These are phyloP conservation scores for Tragelaphus scriptus DNA, from an alignment of 2,113 vertebrate genomes.

Conservation along the genomic window DNA sequence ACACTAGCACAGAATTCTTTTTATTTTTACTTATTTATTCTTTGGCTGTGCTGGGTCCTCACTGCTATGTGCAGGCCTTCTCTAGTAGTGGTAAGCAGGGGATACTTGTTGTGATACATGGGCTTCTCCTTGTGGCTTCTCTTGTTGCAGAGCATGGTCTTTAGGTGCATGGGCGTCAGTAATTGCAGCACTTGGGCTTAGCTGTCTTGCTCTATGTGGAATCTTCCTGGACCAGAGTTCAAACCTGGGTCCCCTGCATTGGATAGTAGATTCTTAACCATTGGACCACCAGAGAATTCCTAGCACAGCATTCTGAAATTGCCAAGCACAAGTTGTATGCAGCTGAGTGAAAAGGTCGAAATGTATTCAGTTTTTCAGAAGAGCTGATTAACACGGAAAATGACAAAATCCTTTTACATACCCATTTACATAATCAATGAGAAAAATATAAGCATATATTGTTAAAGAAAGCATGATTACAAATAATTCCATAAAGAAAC, in stretches of 20 bases:
- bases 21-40: not conserved
- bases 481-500: not conserved
- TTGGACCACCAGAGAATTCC: not conserved
- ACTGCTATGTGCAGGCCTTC: not conserved
- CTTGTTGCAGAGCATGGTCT: not conserved
- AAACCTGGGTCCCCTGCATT: not conserved
- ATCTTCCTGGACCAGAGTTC: not conserved
- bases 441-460: not conserved
- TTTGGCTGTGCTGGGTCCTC: not conserved
- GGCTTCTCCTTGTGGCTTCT: not conserved
- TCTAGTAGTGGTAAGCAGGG: not conserved
- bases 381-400: not conserved
- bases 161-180: not conserved
- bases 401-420: not conserved
- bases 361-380: not conserved
- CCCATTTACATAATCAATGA: not conserved
- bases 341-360: not conserved
- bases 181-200: not conserved
- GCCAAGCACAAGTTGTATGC: not conserved
- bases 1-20: not conserved
- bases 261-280: not conserved
- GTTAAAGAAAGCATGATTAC: not conserved
- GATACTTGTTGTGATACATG: not conserved
- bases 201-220: not conserved
- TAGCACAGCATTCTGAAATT: conserved; percentile 10